phyloP scores from a whole-genome alignment of 2,888 invertebrate species.

The Holacanthella duospinosa region DNA sequence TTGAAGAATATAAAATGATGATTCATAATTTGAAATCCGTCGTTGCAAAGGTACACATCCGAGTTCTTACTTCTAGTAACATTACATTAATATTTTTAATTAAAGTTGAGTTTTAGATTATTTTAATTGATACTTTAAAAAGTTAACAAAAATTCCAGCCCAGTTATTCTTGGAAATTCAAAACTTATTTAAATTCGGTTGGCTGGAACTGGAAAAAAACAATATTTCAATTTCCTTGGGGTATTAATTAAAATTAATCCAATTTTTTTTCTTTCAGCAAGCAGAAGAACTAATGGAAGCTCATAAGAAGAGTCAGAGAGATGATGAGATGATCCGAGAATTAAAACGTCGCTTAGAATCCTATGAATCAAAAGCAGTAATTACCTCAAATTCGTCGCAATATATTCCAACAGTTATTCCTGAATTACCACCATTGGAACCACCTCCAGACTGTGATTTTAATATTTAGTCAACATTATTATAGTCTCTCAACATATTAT shows the following conservation, averaged over 20 bases:
- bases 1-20: conserved; percentile 33
- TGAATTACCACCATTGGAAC: conserved; percentile 1
- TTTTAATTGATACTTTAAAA: no score
- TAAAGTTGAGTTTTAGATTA: background rate
- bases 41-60: conserved; percentile 32
- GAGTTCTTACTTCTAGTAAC: background rate
- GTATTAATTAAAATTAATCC: no score
- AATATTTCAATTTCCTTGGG: no score
- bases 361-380: background rate
- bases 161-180: no score
- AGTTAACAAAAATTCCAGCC: no score
- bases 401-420: background rate
- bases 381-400: background rate
- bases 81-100: background rate
- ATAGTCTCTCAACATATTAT: no score
- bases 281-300: background rate
- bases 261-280: background rate
- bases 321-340: background rate
- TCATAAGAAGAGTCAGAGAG: background rate
- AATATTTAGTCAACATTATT: background rate
- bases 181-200: no score
- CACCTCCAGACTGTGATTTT: background rate
- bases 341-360: background rate
- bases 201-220: no score
- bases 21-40: conserved; percentile 30